Evolutionary conservation across 92 coral and sea anemone genomes (phyloP), one percentile per base, ranked within the genome.

Genomic region (Diadumene lineata): DNA sequence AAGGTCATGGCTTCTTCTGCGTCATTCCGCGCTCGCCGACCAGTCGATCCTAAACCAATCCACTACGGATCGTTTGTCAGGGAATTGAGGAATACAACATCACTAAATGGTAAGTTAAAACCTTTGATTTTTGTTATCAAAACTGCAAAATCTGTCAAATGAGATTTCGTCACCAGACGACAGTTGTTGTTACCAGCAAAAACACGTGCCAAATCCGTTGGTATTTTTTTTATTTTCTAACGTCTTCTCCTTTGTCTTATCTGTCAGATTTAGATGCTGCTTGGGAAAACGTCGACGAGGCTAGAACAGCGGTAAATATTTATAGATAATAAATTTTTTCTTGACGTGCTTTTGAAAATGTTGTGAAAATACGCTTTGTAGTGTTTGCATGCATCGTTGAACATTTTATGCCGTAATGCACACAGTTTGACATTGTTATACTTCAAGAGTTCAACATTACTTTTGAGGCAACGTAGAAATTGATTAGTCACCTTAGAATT

Each of bases 221-320:
- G n/a, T n/a, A n/a, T n/a, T n/a, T n/a, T n/a, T n/a, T n/a, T n/a
- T n/a, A n/a, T n/a, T n/a, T n/a, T n/a, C n/a, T n/a, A n/a, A n/a
- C n/a, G n/a, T n/a, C n/a, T n/a, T n/a, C n/a, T n/a, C n/a, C n/a
- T n/a, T n/a, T n/a, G n/a, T n/a, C n/a, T n/a, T n/a, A n/a, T n/a
- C n/a, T n/a, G 34, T 72, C 43, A 94, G 98, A 89, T 69, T 70
- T 94, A n/a, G 91, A 85, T 24, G 97, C 90, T 57, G 99, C 97
- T 51, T 94, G 94, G 98, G 94, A 96, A 64, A 92, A 96, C 60
- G 90, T 96, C 69, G 99, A 80, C 25, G 97, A 92, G 77, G 93
- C 83, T 32, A 92, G 88, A 79, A 70, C 86, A 69, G 96, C 97
- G 76, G 99, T 96, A 76, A 96, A 96, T 84, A 38, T 38, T 38